Base-by-base conservation (phyloP, 2,113 vertebrate genomes). In the Melozone crissalis region DNA sequence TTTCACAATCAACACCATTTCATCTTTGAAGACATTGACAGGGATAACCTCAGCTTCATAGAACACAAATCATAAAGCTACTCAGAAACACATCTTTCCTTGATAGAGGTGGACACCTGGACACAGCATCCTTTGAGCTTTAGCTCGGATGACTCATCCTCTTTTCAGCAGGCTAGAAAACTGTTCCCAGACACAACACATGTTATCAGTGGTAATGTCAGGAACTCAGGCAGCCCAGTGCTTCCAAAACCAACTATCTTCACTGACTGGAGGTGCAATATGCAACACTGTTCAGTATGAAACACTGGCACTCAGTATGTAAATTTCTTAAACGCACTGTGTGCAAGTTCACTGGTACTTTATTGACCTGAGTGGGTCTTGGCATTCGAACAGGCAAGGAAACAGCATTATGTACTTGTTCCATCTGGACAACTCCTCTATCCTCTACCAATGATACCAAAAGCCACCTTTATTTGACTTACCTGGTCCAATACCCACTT, bases 401-500 rank as follows among this genome's bases (percentile, higher is more conserved):
- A 88, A 67, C 17, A 75, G 49, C 51, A 62, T 37, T 69, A 37
- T 26, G 44, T 19, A 68, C 22, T 22, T 16, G 28, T 15, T 81
- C 35, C 68, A 47, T 21, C 44, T 43, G 6, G 11, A 55, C 31
- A 81, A 6, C 10, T 65, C 28, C 16, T 31, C 24, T 49, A 54
- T 67, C 33, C 21, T 31, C 24, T 55, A 59, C 12, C 18, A 31
- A 7, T 1, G 3, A 44, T 54, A 71, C 39, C 19, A 4, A 66
- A 80, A 59, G 16, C n/a, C 57, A 73, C 11, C 15, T 3, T 63
- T 43, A 52, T 69, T 81, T 81, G 39, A 85, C 97, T 98, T 96
- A 99, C 99, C 99, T 98, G 99, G 99, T 78, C 99, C 99, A 4
- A 99, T 99, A 91, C 99, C 99, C 96, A 99, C 99, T 99, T 99